Percentiles rank a stretch among this genome's conserved stretches.
phyloP scores from a whole-genome alignment of 2,113 vertebrate species.

The Neotoma lepida region DNA sequence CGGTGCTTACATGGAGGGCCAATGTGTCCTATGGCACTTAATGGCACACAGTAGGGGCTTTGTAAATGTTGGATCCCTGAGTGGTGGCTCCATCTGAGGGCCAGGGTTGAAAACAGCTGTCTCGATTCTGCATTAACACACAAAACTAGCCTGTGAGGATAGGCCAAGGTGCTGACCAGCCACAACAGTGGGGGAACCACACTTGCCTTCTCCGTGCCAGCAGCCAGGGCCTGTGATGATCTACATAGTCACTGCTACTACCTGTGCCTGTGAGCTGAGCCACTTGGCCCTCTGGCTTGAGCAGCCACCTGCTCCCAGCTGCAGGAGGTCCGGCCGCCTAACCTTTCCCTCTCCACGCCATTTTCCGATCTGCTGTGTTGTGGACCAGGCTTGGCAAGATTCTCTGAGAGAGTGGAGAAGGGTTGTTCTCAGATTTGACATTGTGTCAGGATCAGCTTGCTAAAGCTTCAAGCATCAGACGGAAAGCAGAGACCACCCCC shows the following conservation, averaged over 20 bases:
- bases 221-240: neutral
- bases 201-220: neutral
- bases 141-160: neutral
- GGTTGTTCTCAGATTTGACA: conserved; percentile 76
- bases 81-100: neutral
- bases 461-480: conserved; percentile 73
- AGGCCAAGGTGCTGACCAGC: neutral
- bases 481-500: conserved; percentile 72
- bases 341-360: conserved; percentile 74
- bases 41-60: neutral
- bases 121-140: neutral
- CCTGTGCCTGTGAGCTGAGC: neutral
- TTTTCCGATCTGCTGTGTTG: conserved; percentile 4
- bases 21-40: neutral
- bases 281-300: conserved; percentile 9
- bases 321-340: conserved; percentile 74
- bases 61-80: neutral
- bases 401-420: conserved; percentile 38
- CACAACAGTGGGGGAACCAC: neutral
- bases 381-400: conserved; percentile 61
- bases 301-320: conserved; percentile 76
- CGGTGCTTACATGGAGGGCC: neutral
- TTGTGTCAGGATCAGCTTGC: conserved; percentile 80
- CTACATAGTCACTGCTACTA: neutral
- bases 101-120: neutral